phyloP scores from a whole-genome alignment of 2,797 vertebrate genomes.

The Choloepus didactylus region DNA sequence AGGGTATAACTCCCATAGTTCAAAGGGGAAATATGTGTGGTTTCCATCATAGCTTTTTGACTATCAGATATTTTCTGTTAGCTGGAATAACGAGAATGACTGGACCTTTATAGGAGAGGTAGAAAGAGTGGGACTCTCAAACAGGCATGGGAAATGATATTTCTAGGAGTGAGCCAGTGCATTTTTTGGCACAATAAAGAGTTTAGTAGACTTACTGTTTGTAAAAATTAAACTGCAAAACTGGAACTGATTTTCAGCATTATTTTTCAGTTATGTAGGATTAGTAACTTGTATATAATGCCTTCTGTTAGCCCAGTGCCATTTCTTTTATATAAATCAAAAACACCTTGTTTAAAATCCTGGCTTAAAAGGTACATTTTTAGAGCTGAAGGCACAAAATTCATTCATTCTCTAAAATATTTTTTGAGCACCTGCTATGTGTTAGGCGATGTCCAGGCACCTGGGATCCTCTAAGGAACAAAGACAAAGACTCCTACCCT shows the following conservation, averaged over 20 bases:
- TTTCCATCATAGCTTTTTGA: too few species aligned
- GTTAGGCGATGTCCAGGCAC: neutral
- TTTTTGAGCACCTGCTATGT: neutral
- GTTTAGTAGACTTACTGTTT: neutral
- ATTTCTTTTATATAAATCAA: neutral
- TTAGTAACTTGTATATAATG: neutral
- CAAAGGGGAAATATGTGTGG: too few species aligned
- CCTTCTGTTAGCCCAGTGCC: neutral
- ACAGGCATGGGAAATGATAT: too few species aligned
- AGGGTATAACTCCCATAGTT: too few species aligned
- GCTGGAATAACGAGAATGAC: too few species aligned
- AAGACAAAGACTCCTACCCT: neutral
- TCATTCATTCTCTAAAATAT: neutral
- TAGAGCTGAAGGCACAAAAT: neutral
- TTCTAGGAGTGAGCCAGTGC: too few species aligned
- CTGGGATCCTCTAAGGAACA: neutral
- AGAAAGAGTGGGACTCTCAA: too few species aligned
- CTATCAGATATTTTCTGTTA: too few species aligned
- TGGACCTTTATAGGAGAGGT: too few species aligned
- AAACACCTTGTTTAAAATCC: conserved; percentile 6
- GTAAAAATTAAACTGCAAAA: neutral
- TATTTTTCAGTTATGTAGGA: neutral
- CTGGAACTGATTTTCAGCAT: neutral
- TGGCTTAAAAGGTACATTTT: neutral
- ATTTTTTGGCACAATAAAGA: neutral